phyloP scores from a whole-genome alignment of 2,888 invertebrate genomes.

The Harpagoxenus sublaevis region DNA sequence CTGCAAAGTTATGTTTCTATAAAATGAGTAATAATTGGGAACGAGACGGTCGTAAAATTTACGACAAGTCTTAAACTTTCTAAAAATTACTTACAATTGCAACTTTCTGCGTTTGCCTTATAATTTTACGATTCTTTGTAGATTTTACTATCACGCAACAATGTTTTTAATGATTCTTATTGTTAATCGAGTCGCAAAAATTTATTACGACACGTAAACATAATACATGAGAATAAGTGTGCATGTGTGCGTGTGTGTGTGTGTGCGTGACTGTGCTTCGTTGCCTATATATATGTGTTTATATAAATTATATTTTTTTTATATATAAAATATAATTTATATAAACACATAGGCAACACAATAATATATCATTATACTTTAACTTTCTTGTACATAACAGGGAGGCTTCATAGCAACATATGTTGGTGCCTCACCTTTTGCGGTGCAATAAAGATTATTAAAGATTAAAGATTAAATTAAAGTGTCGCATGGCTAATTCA shows the following conservation, averaged over 20 bases:
- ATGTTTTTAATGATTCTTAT: neutral
- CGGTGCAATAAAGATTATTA: no score
- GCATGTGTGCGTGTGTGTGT: neutral
- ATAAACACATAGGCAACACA: no score
- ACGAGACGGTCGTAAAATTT: constrained; percentile 2
- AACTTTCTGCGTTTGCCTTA: neutral
- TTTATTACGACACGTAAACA: constrained; percentile 78
- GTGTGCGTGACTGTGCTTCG: no score
- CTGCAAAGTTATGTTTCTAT: constrained; percentile 20
- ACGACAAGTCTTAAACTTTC: neutral
- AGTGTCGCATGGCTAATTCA: no score
- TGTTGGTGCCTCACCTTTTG: no score
- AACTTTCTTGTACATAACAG: no score
- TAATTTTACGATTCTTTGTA: constrained; percentile 1
- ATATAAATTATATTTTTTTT: no score
- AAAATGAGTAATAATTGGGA: constrained; percentile 15
- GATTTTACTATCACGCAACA: neutral
- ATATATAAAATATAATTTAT: no score
- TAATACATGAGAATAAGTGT: constrained; percentile 79
- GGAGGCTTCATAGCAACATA: no score
- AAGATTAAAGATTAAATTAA: no score
- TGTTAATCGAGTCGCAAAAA: constrained; percentile 20
- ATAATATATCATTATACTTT: no score
- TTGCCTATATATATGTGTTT: no score
- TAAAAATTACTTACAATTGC: neutral